Evolutionary conservation across 2,888 invertebrate genomes (phyloP).

Genomic region (Elegia similella): DNA sequence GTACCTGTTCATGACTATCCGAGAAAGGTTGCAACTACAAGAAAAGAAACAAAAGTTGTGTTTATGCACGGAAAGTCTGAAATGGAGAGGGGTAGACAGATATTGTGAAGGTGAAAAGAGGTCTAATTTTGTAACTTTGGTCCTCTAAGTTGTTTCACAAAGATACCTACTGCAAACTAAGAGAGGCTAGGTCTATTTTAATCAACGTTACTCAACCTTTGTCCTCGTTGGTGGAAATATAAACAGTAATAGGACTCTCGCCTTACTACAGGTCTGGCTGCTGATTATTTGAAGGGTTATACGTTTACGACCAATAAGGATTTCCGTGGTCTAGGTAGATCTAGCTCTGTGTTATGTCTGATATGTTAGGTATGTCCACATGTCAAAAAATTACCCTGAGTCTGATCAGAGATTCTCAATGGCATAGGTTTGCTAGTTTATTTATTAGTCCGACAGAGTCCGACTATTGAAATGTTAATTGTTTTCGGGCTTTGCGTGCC

Average conservation of each 20-base stretch:
- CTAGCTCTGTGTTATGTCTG: neutral
- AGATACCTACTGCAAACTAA: slow-evolving; percentile 8
- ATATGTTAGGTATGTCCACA: neutral
- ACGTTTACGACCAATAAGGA: neutral
- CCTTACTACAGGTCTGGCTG: neutral
- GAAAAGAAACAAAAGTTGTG: slow-evolving; percentile 62
- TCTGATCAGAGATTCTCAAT: no score
- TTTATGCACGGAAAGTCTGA: slow-evolving; percentile 43
- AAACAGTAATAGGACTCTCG: neutral
- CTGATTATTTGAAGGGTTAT: neutral
- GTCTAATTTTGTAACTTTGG: neutral
- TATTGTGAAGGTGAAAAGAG: slow-evolving; percentile 17
- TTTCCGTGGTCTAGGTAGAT: neutral
- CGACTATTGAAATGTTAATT: no score
- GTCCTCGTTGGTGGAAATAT: neutral
- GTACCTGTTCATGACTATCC: slow-evolving; percentile 81
- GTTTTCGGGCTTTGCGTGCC: no score
- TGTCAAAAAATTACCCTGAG: no score
- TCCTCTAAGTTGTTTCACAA: neutral
- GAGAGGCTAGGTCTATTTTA: slow-evolving; percentile 4
- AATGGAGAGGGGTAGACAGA: slow-evolving; percentile 17
- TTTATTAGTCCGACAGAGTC: no score
- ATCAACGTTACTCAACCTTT: slow-evolving; percentile 12
- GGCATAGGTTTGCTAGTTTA: no score
- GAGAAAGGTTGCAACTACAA: slow-evolving; percentile 81